A percentile compares a stretch with the other conserved stretches of the same genome.
These are phyloP conservation scores for Istiophorus platypterus DNA, from an alignment of 2,113 vertebrate genomes.

Conservation along the genomic window DNA sequence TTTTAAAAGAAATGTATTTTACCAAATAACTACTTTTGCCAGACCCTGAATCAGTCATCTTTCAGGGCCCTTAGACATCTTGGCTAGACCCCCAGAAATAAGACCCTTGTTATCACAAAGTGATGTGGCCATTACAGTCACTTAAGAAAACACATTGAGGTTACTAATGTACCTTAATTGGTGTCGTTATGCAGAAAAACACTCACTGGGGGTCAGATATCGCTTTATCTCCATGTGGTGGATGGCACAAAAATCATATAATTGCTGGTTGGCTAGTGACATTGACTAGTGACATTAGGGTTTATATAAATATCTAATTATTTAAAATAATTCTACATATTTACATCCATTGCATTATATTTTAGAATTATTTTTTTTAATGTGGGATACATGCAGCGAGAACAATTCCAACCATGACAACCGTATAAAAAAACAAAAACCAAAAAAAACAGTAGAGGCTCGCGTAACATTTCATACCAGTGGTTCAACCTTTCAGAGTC, in stretches of 20 bases:
- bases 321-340: not conserved
- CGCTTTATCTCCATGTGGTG: constrained; percentile 18
- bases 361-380: not conserved
- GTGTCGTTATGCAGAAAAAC: constrained; percentile 55
- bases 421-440: not conserved
- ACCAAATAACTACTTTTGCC: no score
- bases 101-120: constrained; percentile 42
- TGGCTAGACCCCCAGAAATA: constrained; percentile 34
- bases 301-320: not conserved
- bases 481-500: constrained; percentile 9
- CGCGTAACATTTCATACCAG: constrained; percentile 11
- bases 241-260: not conserved
- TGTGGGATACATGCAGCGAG: not conserved
- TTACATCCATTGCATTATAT: not conserved
- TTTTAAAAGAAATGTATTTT: constrained; percentile 20
- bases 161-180: constrained; percentile 64
- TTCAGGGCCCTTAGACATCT: constrained; percentile 29
- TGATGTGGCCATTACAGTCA: constrained; percentile 58
- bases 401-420: not conserved
- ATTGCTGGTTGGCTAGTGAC: not conserved
- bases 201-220: constrained; percentile 39
- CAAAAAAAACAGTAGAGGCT: not conserved
- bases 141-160: constrained; percentile 58
- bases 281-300: not conserved
- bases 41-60: constrained; percentile 20